These are phyloP conservation scores for Acanthurus tractus DNA, from an alignment of 2,797 vertebrate species.

Conservation along the genomic window DNA sequence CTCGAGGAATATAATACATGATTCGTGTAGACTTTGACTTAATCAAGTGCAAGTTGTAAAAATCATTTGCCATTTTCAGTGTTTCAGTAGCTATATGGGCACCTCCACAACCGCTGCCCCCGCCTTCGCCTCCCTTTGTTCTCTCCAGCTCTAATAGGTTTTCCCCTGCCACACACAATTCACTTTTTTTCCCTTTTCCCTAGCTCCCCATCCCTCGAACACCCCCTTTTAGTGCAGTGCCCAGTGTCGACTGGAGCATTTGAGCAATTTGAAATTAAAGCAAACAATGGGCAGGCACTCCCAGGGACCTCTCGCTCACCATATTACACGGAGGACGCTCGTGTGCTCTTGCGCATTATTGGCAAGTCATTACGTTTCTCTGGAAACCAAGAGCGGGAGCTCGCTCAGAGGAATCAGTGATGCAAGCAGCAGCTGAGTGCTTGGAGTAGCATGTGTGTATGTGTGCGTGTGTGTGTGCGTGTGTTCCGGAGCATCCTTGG, in stretches of 20 bases:
- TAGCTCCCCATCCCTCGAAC: slow-evolving; percentile 65
- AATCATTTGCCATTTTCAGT: slow-evolving; percentile 83
- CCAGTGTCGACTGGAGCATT: slow-evolving; percentile 86
- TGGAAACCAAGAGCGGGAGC: slow-evolving; percentile 83
- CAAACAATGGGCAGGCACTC: slow-evolving; percentile 87
- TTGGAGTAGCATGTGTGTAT: slow-evolving; percentile 70
- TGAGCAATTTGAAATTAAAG: slow-evolving; percentile 89
- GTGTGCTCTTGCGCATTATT: slow-evolving; percentile 86
- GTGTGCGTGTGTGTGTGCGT: slow-evolving; percentile 43
- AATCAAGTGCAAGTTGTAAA: slow-evolving; percentile 83
- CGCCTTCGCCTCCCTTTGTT: slow-evolving; percentile 83
- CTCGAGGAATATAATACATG: slow-evolving; percentile 54
- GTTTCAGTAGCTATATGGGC: slow-evolving; percentile 77
- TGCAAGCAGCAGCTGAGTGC: slow-evolving; percentile 84
- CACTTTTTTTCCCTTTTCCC: slow-evolving; percentile 77
- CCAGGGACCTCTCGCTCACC: slow-evolving; percentile 85
- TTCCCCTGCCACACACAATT: slow-evolving; percentile 84
- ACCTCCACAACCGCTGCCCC: slow-evolving; percentile 75
- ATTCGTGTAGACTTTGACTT: slow-evolving; percentile 74
- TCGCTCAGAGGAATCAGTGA: slow-evolving; percentile 79
- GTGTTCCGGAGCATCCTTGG: slow-evolving; percentile 74
- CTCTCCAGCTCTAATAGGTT: slow-evolving; percentile 86
- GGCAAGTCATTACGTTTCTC: slow-evolving; percentile 88
- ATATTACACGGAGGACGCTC: slow-evolving; percentile 86
- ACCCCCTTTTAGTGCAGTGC: slow-evolving; percentile 81